phyloP scores from a whole-genome alignment of 2,113 vertebrate genomes.

The Procavia capensis region DNA sequence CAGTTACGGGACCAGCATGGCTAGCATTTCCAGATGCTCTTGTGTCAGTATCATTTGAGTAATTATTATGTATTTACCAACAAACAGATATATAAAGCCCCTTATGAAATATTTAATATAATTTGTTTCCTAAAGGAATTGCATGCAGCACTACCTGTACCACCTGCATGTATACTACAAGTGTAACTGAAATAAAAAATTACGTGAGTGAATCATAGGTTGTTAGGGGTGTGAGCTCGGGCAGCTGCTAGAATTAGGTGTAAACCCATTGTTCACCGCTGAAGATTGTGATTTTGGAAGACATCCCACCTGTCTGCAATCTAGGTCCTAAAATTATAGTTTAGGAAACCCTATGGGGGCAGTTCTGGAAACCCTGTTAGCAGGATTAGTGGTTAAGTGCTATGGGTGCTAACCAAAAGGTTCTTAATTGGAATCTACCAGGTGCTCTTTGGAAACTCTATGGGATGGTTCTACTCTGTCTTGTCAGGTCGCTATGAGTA shows the following conservation, averaged over 20 bases:
- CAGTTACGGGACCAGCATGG: background rate
- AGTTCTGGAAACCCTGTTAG: too few relatives aligned
- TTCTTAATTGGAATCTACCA: too few relatives aligned
- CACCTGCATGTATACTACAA: background rate
- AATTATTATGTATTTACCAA: background rate
- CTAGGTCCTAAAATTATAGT: background rate
- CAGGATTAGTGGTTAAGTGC: too few relatives aligned
- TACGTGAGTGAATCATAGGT: background rate
- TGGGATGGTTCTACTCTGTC: too few relatives aligned
- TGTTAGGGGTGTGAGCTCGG: background rate
- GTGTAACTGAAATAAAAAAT: background rate
- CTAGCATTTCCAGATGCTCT: background rate
- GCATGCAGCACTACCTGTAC: background rate
- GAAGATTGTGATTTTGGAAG: background rate
- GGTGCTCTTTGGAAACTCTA: too few relatives aligned
- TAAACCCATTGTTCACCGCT: background rate
- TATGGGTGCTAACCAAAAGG: too few relatives aligned
- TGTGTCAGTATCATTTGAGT: background rate
- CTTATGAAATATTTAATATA: background rate
- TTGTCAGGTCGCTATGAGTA: too few relatives aligned
- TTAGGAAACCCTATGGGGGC: background rate
- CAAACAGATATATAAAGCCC: background rate
- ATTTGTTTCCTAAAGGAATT: background rate
- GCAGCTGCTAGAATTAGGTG: background rate
- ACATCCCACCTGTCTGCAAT: background rate